Evolutionary conservation across 2,888 invertebrate species (phyloP), one percentile per base, ranked within the genome.

Genomic region (Mechanitis messenoides): DNA sequence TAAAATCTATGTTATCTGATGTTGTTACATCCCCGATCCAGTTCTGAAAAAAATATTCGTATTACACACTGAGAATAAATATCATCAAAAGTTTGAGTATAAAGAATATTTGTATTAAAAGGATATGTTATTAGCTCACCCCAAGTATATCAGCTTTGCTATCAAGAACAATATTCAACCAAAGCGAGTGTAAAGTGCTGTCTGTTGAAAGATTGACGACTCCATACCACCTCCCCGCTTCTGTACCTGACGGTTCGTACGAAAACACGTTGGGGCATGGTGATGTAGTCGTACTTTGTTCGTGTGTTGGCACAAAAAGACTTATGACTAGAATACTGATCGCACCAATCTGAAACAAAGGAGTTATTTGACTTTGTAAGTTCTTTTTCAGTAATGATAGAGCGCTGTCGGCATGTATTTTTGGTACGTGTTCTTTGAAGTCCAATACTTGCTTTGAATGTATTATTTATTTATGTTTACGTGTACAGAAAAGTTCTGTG

Each of bases 191-290:
- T 2, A 93, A 81, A 0, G 89, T 91, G 72, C 91, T 92, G 57
- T 90, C 87, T 0, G 92, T 91, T 28, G 88, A 87, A 1, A 93
- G 74, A 65, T 90, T 90, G n/a, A 93, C 83, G 2, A 89, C 90
- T 0, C 92, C 93, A 71, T 92, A 92, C 92, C 93, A 93, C 42
- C 91, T 76, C 45, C 92, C 92, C 0, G 86, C 81, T 70, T 92
- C 92, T 0, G 86, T 80, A 1, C 90, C 85, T 0, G 87, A 83
- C 0, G 87, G 84, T 63, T 92, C 91, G 75, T 93, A 93, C 58
- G 79, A 80, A 76, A 93, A 93, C 46, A 92, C 87, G 63, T 89
- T 85, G 20, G 93, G 92, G 68, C 93, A 93, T 1, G 93, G 93
- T 1, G 91, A 91, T 28, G 72, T 66, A 0, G 89, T 87, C 0